Evolutionary conservation across 2,888 invertebrate genomes (phyloP).

Genomic region (Drosophila maculinotata): DNA sequence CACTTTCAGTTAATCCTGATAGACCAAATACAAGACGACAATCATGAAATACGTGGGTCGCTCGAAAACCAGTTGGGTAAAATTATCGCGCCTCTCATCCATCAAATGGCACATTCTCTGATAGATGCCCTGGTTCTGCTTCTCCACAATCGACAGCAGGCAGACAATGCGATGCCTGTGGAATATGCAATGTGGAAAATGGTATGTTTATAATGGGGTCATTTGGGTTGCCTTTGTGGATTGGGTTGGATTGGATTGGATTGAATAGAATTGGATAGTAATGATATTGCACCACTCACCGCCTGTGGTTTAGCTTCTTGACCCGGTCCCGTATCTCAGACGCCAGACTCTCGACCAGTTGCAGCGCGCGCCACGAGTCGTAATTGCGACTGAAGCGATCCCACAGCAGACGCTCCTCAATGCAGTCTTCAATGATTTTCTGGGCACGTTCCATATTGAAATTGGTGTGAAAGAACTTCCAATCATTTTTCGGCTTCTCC

Average conservation of each 20-base stretch:
- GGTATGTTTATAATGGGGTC: constrained; percentile 16
- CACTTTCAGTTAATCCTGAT: constrained; percentile 75
- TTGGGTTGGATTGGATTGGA: background rate
- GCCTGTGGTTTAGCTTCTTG: constrained; percentile 81
- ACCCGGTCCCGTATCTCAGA: constrained; percentile 83
- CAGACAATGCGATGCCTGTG: constrained; percentile 84
- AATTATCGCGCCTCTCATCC: constrained; percentile 84
- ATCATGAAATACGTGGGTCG: constrained; percentile 83
- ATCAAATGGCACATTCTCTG: constrained; percentile 83
- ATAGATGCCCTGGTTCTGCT: constrained; percentile 83
- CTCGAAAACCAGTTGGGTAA: constrained; percentile 82
- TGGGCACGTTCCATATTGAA: constrained; percentile 84
- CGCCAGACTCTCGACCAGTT: constrained; percentile 82
- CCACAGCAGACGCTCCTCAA: constrained; percentile 84
- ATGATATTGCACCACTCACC: constrained; percentile 64
- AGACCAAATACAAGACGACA: constrained; percentile 83
- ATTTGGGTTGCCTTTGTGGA: constrained; percentile 7
- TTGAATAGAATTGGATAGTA: constrained; percentile 3
- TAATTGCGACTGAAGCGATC: constrained; percentile 84
- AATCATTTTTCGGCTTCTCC: constrained; percentile 77
- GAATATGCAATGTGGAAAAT: background rate
- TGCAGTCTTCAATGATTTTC: constrained; percentile 82
- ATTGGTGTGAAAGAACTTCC: constrained; percentile 82
- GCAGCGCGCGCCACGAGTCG: constrained; percentile 84
- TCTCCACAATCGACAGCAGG: constrained; percentile 83